Evolutionary conservation across 2,113 vertebrate genomes (phyloP).

Genomic region (Pseudopodoces humilis): DNA sequence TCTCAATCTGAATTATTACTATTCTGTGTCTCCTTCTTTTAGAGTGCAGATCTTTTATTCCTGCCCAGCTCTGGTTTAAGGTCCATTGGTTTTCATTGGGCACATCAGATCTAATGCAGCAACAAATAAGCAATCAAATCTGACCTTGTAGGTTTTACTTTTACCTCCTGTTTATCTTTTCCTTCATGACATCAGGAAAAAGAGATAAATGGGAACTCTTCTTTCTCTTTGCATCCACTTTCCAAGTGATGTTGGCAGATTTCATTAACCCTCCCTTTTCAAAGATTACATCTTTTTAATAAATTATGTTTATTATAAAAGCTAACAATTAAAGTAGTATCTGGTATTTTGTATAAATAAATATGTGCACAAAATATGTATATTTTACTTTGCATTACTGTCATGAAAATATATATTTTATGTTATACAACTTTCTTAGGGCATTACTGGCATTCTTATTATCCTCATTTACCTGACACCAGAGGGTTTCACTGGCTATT

Average conservation of each 20-base stretch:
- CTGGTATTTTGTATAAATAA: not conserved
- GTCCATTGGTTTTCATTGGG: not conserved
- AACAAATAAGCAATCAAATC: constrained; percentile 4
- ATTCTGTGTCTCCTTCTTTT: not conserved
- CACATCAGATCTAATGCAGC: not conserved
- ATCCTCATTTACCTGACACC: not conserved
- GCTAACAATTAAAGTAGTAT: not conserved
- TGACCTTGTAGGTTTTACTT: not conserved
- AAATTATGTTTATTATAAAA: not conserved
- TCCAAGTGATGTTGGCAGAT: not conserved
- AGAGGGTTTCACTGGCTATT: not conserved
- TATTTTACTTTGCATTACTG: not conserved
- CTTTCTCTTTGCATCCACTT: not conserved
- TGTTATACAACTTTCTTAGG: not conserved
- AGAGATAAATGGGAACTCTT: not conserved
- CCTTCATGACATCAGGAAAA: not conserved
- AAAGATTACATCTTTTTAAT: not conserved
- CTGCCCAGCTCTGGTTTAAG: not conserved
- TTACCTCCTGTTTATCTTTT: not conserved
- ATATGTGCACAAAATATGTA: not conserved
- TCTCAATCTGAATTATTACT: not conserved
- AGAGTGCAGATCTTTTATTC: not conserved
- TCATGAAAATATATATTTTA: not conserved
- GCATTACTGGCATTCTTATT: not conserved
- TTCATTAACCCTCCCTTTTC: not conserved